Evolutionary conservation across 2,113 vertebrate species (phyloP).

Genomic region (Eonycteris spelaea): DNA sequence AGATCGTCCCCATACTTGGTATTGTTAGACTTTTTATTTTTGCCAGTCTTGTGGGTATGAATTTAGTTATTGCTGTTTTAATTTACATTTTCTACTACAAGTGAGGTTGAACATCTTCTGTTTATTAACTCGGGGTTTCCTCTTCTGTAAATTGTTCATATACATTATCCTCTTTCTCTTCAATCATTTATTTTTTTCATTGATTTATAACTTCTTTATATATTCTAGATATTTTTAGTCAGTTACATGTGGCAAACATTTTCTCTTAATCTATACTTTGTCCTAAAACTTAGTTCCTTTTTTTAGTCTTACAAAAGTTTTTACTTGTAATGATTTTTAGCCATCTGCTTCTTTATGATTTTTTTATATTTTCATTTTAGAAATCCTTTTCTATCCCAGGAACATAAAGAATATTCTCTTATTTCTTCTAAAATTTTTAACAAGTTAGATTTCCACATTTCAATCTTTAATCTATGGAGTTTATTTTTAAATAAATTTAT

Average conservation of each 20-base stretch:
- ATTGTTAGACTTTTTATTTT: background rate
- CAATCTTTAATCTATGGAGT: background rate
- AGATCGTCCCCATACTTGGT: background rate
- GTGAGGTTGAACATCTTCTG: background rate
- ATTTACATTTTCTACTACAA: background rate
- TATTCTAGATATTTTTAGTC: background rate
- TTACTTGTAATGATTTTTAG: background rate
- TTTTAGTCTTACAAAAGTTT: background rate
- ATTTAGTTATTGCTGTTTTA: background rate
- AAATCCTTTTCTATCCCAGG: background rate
- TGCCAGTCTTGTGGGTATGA: background rate
- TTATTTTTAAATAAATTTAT: background rate
- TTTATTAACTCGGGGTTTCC: background rate
- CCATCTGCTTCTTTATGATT: background rate
- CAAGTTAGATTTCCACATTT: background rate
- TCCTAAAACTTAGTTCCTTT: background rate
- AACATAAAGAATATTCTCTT: background rate
- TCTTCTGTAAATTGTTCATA: background rate
- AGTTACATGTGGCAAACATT: background rate
- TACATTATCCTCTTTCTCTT: background rate
- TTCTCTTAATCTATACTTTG: background rate
- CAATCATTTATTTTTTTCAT: background rate
- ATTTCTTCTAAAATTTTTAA: background rate
- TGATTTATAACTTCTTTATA: background rate
- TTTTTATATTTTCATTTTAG: slow-evolving; percentile 8